phyloP scores from a whole-genome alignment of 2,797 vertebrate species.

The Microtus obscurus region DNA sequence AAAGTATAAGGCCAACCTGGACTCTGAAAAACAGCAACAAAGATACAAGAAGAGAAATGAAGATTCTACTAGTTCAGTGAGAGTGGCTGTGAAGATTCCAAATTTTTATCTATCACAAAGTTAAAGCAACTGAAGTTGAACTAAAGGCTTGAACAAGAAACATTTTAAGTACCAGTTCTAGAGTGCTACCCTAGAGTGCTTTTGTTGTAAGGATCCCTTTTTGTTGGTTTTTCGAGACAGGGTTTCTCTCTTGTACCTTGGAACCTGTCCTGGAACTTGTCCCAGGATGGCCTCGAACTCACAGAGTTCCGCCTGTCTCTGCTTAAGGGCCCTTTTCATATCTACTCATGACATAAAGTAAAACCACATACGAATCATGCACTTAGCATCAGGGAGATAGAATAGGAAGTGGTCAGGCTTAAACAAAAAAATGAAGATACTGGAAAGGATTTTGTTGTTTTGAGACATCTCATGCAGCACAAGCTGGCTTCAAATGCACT shows the following conservation, averaged over 20 bases:
- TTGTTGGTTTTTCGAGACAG: too few species aligned
- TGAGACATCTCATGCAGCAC: background rate
- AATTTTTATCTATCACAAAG: slow-evolving; percentile 60
- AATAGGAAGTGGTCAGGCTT: slow-evolving; percentile 6
- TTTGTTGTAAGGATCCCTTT: background rate
- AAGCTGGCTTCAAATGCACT: background rate
- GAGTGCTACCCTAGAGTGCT: background rate
- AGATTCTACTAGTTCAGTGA: background rate
- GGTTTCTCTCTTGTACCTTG: too few species aligned
- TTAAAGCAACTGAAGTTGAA: slow-evolving; percentile 31
- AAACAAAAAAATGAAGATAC: background rate
- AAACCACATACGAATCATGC: background rate
- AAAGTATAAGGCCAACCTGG: background rate
- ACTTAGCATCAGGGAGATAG: background rate
- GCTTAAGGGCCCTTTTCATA: background rate
- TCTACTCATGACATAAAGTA: background rate
- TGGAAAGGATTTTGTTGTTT: background rate
- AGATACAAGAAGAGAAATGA: background rate
- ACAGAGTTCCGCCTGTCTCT: too few species aligned
- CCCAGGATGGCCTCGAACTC: too few species aligned
- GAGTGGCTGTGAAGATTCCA: slow-evolving; percentile 43
- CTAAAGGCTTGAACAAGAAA: background rate
- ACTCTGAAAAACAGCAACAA: background rate
- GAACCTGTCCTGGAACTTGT: too few species aligned
- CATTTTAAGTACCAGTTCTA: background rate